These are phyloP conservation scores for Trypoxylon attenuatum DNA, from an alignment of 2,888 invertebrate genomes.

Conservation along the genomic window DNA sequence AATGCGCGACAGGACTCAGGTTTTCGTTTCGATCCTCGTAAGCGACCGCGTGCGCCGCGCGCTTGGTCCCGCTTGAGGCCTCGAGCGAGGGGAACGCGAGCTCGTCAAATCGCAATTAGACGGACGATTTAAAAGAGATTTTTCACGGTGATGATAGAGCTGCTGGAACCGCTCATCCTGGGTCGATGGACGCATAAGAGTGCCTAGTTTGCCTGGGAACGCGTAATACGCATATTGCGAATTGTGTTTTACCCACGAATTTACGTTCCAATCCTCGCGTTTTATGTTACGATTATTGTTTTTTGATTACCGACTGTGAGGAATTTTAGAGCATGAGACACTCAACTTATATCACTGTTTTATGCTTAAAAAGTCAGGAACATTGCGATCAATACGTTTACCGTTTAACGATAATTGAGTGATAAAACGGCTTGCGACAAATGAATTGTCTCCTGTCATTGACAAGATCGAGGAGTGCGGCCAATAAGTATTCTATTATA, in stretches of 20 bases:
- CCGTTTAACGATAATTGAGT: neutral
- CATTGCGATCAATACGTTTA: no score
- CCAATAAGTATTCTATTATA: conserved; percentile 10
- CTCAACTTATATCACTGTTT: no score
- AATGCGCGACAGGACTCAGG: conserved; percentile 28
- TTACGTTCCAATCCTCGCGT: no score
- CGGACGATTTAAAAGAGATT: conserved; percentile 57
- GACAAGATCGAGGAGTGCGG: neutral
- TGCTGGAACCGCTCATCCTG: neutral
- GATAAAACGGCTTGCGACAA: neutral
- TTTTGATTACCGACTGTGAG: no score
- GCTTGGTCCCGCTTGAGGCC: conserved; percentile 33
- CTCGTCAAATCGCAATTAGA: conserved; percentile 58
- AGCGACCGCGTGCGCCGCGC: no score
- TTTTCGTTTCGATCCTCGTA: neutral
- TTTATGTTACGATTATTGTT: no score
- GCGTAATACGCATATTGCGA: conserved; percentile 3
- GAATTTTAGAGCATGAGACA: no score
- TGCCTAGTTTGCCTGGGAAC: neutral
- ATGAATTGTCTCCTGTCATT: neutral
- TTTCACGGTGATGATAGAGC: conserved; percentile 36
- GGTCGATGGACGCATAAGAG: neutral
- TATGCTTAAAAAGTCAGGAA: no score
- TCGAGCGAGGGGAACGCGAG: conserved; percentile 24
- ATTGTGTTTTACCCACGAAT: no score